phyloP scores from a whole-genome alignment of 2,888 invertebrate genomes.

The Ophion obscuratus region DNA sequence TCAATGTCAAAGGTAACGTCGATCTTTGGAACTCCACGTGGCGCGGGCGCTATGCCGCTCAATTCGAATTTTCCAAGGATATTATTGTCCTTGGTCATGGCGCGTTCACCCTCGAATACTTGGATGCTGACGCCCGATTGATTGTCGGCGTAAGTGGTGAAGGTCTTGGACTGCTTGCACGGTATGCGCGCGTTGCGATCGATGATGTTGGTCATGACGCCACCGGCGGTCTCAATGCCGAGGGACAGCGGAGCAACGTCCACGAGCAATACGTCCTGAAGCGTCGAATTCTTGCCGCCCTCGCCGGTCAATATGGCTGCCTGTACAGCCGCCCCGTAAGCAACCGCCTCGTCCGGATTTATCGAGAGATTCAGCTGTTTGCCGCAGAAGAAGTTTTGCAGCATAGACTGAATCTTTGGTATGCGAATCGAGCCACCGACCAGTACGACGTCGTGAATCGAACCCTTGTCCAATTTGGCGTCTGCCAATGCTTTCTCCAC shows the following conservation, averaged over 20 bases:
- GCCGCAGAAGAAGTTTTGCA: constrained; percentile 90
- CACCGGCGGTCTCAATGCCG: constrained; percentile 91
- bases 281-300: constrained; percentile 85
- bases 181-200: constrained; percentile 86
- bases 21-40: constrained; percentile 88
- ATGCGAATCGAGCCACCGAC: constrained; percentile 93
- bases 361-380: constrained; percentile 95
- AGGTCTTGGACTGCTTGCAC: constrained; percentile 86
- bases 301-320: constrained; percentile 93
- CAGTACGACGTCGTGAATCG: constrained; percentile 91
- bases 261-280: constrained; percentile 89
- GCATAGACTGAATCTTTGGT: constrained; percentile 90
- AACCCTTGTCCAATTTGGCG: constrained; percentile 90
- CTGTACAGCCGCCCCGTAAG: constrained; percentile 97
- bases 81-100: constrained; percentile 92
- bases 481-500: constrained; percentile 91
- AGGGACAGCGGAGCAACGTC: constrained; percentile 89
- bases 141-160: constrained; percentile 89
- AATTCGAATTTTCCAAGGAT: constrained; percentile 87
- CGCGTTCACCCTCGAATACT: constrained; percentile 89
- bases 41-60: constrained; percentile 89
- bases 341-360: constrained; percentile 96
- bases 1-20: constrained; percentile 90
- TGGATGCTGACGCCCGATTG: constrained; percentile 87
- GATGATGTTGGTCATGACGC: constrained; percentile 89